These are phyloP conservation scores for Epinotia ramella DNA, from an alignment of 2,888 invertebrate genomes.

Conservation along the genomic window DNA sequence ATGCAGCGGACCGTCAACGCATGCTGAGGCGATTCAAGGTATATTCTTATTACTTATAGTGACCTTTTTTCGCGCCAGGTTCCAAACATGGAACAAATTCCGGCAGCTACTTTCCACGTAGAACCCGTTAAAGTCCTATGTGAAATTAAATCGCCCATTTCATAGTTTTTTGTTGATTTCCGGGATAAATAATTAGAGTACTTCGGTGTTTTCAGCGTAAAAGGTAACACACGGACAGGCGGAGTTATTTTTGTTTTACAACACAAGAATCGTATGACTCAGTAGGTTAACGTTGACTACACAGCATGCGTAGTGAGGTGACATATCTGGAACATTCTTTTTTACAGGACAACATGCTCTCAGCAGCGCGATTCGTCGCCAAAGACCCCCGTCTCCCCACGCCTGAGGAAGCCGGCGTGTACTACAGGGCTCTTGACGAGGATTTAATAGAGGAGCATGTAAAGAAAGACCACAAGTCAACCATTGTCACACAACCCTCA, in stretches of 20 bases:
- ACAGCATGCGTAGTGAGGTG: not conserved
- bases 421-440: slow-evolving; percentile 60
- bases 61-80: too few species aligned
- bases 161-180: not conserved
- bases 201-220: not conserved
- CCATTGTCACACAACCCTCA: not conserved
- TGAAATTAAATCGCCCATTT: not conserved
- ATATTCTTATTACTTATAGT: too few species aligned
- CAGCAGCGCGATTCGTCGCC: slow-evolving; percentile 65
- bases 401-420: slow-evolving; percentile 65
- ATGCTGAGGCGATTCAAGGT: slow-evolving; percentile 74
- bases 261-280: not conserved
- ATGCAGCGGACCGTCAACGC: slow-evolving; percentile 73
- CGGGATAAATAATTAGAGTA: not conserved
- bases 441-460: not conserved
- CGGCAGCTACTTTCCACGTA: not conserved
- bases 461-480: not conserved
- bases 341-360: slow-evolving; percentile 75
- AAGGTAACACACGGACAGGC: not conserved
- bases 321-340: not conserved
- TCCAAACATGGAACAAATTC: not conserved
- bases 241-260: too few species aligned
- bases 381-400: slow-evolving; percentile 60
- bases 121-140: not conserved
- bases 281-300: not conserved